A percentile compares a stretch with the other conserved stretches of the same genome.
Evolutionary conservation across 2,888 invertebrate species (phyloP).

Genomic region (Carabus problematicus): DNA sequence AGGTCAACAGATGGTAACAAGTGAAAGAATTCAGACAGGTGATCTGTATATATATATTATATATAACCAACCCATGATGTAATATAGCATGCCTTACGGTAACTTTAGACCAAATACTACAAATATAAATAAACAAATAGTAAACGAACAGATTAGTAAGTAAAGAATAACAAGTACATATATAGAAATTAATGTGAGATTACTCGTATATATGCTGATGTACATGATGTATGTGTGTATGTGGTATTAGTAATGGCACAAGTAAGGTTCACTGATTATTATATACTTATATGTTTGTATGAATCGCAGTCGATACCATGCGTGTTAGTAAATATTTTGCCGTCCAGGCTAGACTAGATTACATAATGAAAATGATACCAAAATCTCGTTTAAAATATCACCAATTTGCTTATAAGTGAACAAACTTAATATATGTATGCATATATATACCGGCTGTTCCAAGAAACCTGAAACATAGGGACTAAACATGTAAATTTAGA

Average conservation of each 20-base stretch:
- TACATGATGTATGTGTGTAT: conserved; percentile 3
- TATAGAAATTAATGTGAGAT: no score
- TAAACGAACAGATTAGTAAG: conserved; percentile 29
- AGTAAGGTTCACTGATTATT: conserved; percentile 7
- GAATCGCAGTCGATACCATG: no score
- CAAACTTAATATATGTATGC: no score
- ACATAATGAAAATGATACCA: conserved; percentile 32
- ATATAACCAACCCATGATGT: conserved; percentile 23
- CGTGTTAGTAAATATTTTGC: no score
- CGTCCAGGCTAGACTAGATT: no score
- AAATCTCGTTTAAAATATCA: conserved; percentile 56
- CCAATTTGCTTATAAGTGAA: conserved; percentile 53
- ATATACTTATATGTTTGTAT: no score
- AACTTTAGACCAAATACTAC: conserved; percentile 27
- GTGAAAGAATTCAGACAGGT: conserved; percentile 6
- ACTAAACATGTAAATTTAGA: no score
- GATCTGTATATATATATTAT: conserved; percentile 4
- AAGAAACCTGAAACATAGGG: no score
- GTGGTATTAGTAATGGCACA: conserved; percentile 21
- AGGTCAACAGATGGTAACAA: conserved; percentile 5
- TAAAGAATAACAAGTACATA: conserved; percentile 29
- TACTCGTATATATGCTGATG: no score
- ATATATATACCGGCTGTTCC: no score
- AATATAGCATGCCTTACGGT: conserved; percentile 34
- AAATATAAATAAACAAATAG: conserved; percentile 29